Percentiles rank a stretch among this genome's conserved stretches.
These are phyloP conservation scores for Dendronephthya gigantea DNA, from an alignment of 64 coral and sea anemone species.

Conservation along the genomic window DNA sequence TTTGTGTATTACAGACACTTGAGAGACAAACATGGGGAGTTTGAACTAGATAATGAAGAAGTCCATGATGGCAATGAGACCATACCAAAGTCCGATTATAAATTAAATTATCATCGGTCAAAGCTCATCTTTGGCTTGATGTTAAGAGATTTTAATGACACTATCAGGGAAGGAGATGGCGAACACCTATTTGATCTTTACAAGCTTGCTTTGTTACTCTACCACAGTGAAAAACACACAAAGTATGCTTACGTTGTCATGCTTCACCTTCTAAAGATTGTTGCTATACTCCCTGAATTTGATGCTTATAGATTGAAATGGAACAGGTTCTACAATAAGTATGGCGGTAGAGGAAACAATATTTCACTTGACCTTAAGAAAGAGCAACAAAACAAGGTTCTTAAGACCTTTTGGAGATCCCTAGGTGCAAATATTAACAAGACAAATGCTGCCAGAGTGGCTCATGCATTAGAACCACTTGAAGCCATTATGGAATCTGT, in stretches of 20 bases:
- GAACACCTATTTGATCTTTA: background rate
- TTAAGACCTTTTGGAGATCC: background rate
- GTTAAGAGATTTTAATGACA: background rate
- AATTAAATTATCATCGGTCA: background rate
- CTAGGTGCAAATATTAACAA: background rate
- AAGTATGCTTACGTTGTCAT: background rate
- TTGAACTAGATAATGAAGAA: background rate
- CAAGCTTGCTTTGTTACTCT: background rate
- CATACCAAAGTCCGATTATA: background rate
- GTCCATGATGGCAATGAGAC: background rate
- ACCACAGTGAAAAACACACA: background rate
- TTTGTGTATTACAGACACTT: background rate
- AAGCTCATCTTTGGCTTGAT: conserved; percentile 3
- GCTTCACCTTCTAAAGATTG: conserved; percentile 10
- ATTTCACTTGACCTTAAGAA: background rate
- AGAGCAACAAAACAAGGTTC: background rate
- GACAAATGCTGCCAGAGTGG: background rate
- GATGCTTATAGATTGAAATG: conserved; percentile 4
- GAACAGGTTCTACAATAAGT: background rate
- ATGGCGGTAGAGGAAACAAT: background rate
- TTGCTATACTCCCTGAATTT: background rate
- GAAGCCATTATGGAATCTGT: conserved; percentile 8
- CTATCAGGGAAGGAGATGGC: background rate
- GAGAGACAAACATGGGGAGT: background rate
- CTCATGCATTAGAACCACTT: background rate